Conservation (phyloP, 2,113 vertebrate genomes). For the Bufo gargarizans region DNA sequence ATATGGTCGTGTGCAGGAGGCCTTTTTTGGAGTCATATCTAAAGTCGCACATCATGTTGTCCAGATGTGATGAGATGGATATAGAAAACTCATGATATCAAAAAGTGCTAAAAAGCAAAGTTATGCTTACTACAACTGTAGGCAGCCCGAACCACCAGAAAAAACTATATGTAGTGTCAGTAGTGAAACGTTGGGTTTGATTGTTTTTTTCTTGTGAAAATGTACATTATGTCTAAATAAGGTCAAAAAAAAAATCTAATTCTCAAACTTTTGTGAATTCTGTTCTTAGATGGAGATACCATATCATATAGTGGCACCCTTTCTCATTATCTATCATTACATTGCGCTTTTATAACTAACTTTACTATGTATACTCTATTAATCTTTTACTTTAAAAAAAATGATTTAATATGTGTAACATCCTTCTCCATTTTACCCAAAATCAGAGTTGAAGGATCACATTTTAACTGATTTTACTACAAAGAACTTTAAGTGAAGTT, state of each 20-base stretch:
- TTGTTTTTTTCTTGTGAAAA: no score
- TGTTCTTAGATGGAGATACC: not conserved
- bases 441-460: constrained; percentile 37
- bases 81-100: not conserved
- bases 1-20: no score
- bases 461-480: constrained; percentile 62
- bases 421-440: not conserved
- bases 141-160: no score
- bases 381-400: constrained; percentile 18
- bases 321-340: not conserved
- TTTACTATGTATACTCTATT: constrained; percentile 20
- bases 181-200: no score
- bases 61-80: not conserved
- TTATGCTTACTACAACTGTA: not conserved
- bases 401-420: not conserved
- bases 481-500: constrained; percentile 59
- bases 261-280: not conserved
- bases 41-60: not conserved
- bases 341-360: constrained; percentile 12
- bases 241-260: not conserved
- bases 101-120: not conserved
- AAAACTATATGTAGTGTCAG: not conserved
- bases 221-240: no score
- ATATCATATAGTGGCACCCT: not conserved
- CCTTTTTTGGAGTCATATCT: not conserved